Evolutionary conservation across 2,113 vertebrate genomes (phyloP), one percentile per base, ranked within the genome.

Genomic region (Oriolus oriolus): DNA sequence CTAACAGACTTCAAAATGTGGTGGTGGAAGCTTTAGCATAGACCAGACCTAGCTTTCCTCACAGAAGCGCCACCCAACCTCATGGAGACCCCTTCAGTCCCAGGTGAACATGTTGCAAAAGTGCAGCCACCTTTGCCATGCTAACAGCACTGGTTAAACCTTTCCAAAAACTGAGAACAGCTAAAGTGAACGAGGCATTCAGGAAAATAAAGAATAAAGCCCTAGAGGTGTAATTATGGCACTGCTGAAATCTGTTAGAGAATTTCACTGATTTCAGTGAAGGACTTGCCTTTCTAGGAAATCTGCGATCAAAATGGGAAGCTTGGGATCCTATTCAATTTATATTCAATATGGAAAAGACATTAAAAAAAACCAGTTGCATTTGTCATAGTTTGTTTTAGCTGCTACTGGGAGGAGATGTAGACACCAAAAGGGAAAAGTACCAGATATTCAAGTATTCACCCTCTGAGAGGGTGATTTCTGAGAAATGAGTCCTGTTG

Each of bases 141-240:
- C 9, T 53, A 41, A 50, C 28, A 57, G n/a, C 35, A 33, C n/a
- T 95, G 41, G 66, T 86, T 68, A 95, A 94, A 84, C 39, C 45
- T 80, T 87, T 68, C 42, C 8, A 56, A 87, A 87, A 37, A 73
- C 54, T 81, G 60, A 89, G 56, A 89, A 52, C 19, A 87, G 57
- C 45, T 82, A 39, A 86, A 94, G 69, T 53, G 81, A 89, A 92
- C 10, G 37, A 30, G 7, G 22, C 69, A 89, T 92, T 95, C 8
- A 24, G 44, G 64, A 84, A 91, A 96, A 95, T 68, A 90, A 91
- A 95, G 64, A 93, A 47, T 92, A 91, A 96, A 95, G 17, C 24
- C 82, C 56, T 90, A 81, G 33, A 39, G 45, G 13, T 59, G 8
- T 26, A 90, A 59, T 59, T 89, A 24, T 5, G n/a, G 11, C 11